phyloP scores from a whole-genome alignment of 1,140 invertebrate genomes.

The Agrilus planipennis region DNA sequence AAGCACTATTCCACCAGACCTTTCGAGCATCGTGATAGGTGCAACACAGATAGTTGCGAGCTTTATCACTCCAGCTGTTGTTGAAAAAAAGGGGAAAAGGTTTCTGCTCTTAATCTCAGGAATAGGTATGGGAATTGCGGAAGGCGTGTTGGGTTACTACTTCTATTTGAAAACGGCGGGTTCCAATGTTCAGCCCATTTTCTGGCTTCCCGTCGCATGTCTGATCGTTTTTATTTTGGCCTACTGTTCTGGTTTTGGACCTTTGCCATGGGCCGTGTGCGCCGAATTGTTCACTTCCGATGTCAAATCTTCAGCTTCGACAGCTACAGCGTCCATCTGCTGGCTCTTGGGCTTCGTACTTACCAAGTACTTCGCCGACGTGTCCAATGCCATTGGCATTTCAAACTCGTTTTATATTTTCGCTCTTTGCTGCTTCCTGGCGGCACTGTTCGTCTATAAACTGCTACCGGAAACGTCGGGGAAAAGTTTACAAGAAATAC shows the following conservation, averaged over 20 bases:
- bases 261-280: conserved; percentile 76
- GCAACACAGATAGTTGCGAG: conserved; percentile 57
- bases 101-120: conserved; percentile 58
- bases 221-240: conserved; percentile 54
- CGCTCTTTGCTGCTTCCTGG: conserved; percentile 29
- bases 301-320: conserved; percentile 62
- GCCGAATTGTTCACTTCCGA: conserved; percentile 70
- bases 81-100: conserved; percentile 61
- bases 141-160: conserved; percentile 44
- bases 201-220: conserved; percentile 51
- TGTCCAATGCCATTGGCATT: conserved; percentile 47
- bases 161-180: conserved; percentile 44
- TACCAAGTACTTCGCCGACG: conserved; percentile 57
- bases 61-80: conserved; percentile 53
- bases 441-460: conserved; percentile 33
- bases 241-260: conserved; percentile 65
- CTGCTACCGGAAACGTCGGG: conserved; percentile 74
- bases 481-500: conserved; percentile 46
- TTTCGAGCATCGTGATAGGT: conserved; percentile 69
- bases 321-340: conserved; percentile 61
- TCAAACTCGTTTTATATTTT: conserved; percentile 73
- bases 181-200: conserved; percentile 37
- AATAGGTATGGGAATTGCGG: conserved; percentile 42
- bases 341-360: conserved; percentile 72
- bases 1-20: conserved; percentile 41